Evolutionary conservation across 1,140 invertebrate species (phyloP), one percentile per base, ranked within the genome.

Genomic region (Drosophila lacertosa): DNA sequence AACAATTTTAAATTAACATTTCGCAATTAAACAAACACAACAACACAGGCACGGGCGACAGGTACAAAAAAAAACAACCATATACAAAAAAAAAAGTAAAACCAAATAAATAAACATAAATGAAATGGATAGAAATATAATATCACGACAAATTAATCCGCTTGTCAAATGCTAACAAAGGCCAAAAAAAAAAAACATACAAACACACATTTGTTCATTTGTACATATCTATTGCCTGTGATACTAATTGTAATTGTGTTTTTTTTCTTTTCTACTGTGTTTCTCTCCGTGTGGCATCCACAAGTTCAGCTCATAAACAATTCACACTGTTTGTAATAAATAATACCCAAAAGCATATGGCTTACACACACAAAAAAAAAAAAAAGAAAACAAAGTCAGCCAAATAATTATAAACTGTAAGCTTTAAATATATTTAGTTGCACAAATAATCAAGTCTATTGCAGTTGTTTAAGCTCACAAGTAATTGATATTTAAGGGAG

Each of bases 1-100:
- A 82, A 82, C 74, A 73, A 82, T 69, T 82, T 73, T 73, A 77
- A 81, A 81, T 81, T 81, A 81, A 81, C 78, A 63, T 81, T 77
- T 77, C 60, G 68, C 77, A 81, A 73, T 81, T 65, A 77, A 73
- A 9, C 24, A 45, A 58, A 66, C 45, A 66, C 11, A 48, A 20
- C 9, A 22, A 22, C 2, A 33, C 22, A 29, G 0, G 16, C 0
- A 10, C 59, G 15, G 7, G 32, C 13, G 22, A n/a, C 45, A 26
- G 35, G 37, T 29, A 29, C 9, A 16, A 9, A 9, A 51, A 60
- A 35, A 32, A 64, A 24, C 15, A 53, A 40, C 4, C 11, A 9
- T 29, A 4, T 13, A 29, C 16, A 55, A 22, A 54, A 40, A 32
- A 48, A 37, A 39, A 54, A 40, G 24, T 40, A 37, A 39, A 39